A percentile compares a stretch with the other conserved stretches of the same genome.
Conservation (phyloP, 2,888 invertebrate species). For the Patella caerulea region DNA sequence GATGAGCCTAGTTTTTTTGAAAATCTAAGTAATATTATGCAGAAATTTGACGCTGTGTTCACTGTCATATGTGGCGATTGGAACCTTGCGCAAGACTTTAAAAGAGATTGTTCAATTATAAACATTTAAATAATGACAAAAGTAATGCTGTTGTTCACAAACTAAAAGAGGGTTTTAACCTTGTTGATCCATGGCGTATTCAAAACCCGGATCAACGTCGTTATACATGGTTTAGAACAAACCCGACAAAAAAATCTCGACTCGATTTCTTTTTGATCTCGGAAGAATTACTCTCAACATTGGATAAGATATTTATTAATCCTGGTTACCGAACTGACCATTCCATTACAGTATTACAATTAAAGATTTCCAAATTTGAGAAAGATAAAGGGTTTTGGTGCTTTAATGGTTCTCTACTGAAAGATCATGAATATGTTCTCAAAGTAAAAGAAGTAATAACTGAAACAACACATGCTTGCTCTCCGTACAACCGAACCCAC, state of each 20-base stretch:
- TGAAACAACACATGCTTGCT: too few species aligned
- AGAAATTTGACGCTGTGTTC: background rate
- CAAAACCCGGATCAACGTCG: conserved; percentile 14
- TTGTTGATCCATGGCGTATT: conserved; percentile 2
- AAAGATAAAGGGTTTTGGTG: too few species aligned
- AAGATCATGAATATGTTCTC: too few species aligned
- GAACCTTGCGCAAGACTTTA: background rate
- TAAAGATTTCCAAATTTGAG: too few species aligned
- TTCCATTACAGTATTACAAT: too few species aligned
- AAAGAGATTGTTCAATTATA: background rate
- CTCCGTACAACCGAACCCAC: too few species aligned
- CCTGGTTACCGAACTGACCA: too few species aligned
- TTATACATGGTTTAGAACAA: conserved; percentile 23
- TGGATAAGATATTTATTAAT: background rate
- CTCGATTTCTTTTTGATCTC: conserved; percentile 18
- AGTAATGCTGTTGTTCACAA: background rate
- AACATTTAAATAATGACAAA: background rate
- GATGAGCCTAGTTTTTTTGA: background rate
- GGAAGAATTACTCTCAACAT: background rate
- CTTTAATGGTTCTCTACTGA: too few species aligned
- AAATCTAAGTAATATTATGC: background rate
- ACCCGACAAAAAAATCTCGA: background rate
- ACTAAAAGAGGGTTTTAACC: background rate
- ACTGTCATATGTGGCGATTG: background rate
- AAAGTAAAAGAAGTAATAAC: too few species aligned